Base-by-base conservation (phyloP, 2,113 vertebrate species). In the Vanacampus margaritifer region DNA sequence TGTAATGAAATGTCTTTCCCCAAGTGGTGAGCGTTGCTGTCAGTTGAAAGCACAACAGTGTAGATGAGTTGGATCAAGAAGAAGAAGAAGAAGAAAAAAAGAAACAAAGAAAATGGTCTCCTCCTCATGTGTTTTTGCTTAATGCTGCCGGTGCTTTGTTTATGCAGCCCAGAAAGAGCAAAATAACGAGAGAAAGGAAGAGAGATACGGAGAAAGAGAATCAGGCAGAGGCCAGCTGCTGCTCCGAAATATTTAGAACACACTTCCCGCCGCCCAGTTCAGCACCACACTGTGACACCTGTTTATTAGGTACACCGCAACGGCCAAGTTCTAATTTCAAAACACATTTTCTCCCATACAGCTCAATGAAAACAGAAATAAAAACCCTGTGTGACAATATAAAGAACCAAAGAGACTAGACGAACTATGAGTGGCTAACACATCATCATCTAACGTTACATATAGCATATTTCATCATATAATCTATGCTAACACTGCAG, bases 211-310 rank as follows among this genome's bases (percentile, higher is more conserved):
- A 80, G 79, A 71, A 35, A 74, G 73, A 79, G 80, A 73, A 37
- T 32, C 79, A 82, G 85, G 83, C 79, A 79, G 80, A 84, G 83
- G 72, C 77, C 85, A 88, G 86, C 84, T 89, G 87, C 73, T 87
- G 87, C 73, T 87, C 71, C 32, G 75, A 69, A 75, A 74, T 60
- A 74, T 81, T 79, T 79, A 69, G 71, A 53, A 35, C 26, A 3
- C 45, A 45, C 63, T 48, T 37, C 41, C 62, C 17, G 32, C 19
- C 28, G 19, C 59, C 35, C 19, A 13, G 37, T 26, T 62, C 39
- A 7, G 14, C 60, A 24, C 23, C 60, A 62, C 37, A 32, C 60
- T 62, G 60, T 0, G 60, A 62, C 39, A 16, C n/a, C 60, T 57
- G 54, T 57, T 62, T 43, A 24, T 41, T 26, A 39, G 60, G 54